Base-by-base conservation (phyloP, 2,888 invertebrate species). In the Ernsta delagoae region DNA sequence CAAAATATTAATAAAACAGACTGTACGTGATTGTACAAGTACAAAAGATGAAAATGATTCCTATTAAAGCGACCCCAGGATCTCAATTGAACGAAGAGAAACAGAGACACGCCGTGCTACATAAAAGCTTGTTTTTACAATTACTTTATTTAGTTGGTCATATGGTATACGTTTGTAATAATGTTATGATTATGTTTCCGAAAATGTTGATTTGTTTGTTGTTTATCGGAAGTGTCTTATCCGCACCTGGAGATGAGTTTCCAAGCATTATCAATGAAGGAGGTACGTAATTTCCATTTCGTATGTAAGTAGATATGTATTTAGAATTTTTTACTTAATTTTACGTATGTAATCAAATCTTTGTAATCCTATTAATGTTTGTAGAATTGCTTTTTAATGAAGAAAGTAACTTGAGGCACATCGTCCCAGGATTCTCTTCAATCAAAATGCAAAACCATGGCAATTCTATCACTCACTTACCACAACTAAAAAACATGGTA, bases 1-100 rank as follows among this genome's bases (percentile, higher is more conserved):
- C 24, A 8, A 53, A 24, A 54, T 31, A 24, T 54, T 2, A 31
- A 31, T 54, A 48, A 36, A 34, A 11, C 43, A 62, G 73, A 78
- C 59, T 83, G 80, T 71, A 43, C 70, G 67, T 72, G 83, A 85
- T 71, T 83, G 87, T 90, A 90, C 68, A 39, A 56, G 56, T 34
- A 68, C 88, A 69, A 50, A 50, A 50, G 50, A 70, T 73, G 81
- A 80, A 83, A 82, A 86, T 86, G 84, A 83, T 84, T 78, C 80
- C 83, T 74, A 85, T 83, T 88, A 85, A 83, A 79, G 77, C 78
- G 82, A 82, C 83, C 84, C 81, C 82, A 84, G 83, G 82, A 84
- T 80, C 85, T 86, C 90, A 90, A 91, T 90, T 90, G 91, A 83
- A 75, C 78, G 80, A 80, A 80, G 82, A 86, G 88, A 86, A 89